Conservation (phyloP, 2,888 invertebrate genomes). For the Euplagia quadripunctaria region DNA sequence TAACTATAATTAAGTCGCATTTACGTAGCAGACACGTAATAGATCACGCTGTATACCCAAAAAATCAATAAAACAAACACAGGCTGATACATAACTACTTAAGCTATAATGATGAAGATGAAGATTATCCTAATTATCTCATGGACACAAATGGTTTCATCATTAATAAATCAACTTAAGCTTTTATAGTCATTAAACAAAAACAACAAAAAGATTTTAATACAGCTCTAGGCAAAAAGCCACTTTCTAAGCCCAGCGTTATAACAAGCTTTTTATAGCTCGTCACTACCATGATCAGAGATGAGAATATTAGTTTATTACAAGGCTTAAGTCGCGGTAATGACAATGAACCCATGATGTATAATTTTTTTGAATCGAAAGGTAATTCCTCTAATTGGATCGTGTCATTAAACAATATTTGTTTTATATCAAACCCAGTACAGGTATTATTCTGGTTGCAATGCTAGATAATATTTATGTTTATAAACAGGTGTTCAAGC, state of each 20-base stretch:
- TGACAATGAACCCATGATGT: not conserved
- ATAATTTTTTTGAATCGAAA: too few relatives aligned
- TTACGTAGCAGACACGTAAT: too few relatives aligned
- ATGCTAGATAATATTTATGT: too few relatives aligned
- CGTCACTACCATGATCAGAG: not conserved
- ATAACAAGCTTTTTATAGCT: constrained; percentile 11
- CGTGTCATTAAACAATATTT: too few relatives aligned
- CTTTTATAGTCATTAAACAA: not conserved
- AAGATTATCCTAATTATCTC: not conserved
- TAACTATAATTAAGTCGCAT: too few relatives aligned
- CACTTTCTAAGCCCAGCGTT: constrained; percentile 10
- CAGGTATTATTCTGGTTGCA: too few relatives aligned
- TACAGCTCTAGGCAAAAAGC: not conserved
- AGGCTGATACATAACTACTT: not conserved
- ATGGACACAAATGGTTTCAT: not conserved
- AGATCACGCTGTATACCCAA: not conserved
- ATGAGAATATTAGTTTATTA: not conserved
- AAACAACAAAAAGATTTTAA: constrained; percentile 4
- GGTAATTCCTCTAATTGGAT: too few relatives aligned
- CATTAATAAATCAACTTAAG: not conserved
- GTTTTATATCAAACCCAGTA: too few relatives aligned
- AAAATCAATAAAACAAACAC: not conserved
- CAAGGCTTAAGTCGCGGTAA: not conserved
- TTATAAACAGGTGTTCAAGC: too few relatives aligned
- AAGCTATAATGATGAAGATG: not conserved